Base-by-base conservation (phyloP, 2,888 invertebrate genomes). In the Tinea trinotella region DNA sequence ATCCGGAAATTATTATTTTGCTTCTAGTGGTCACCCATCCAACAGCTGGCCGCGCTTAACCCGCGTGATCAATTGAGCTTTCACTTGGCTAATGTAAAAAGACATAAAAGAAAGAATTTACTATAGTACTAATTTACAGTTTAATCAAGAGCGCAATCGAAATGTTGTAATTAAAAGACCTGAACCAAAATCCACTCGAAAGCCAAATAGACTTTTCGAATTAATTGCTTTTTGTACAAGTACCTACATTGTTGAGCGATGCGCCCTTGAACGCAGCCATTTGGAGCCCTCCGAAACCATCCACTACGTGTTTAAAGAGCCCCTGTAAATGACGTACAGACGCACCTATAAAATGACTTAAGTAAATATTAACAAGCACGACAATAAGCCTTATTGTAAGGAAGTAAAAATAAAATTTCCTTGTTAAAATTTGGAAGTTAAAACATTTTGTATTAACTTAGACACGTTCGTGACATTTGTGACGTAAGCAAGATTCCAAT, bases 221-320 rank as follows among this genome's bases (percentile, higher is more conserved):
- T n/a, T 40, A 40, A 40, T 40, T 40, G 40, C 13, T 40, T 40
- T 12, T 40, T 2, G 40, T 40, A 15, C 7, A 13, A 12, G 30
- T 30, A 30, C n/a, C 24, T 9, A n/a, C 30, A n/a, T 30, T 30
- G 15, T 40, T 40, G 40, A 40, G 13, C 40, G 40, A 40, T 40
- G 15, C 40, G 40, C 40, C 40, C 40, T 40, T 40, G 40, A 40
- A 40, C 40, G 40, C 13, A 7, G 7, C 30, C 40, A 40, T 40
- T 40, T 40, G 40, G 24, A 6, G 15, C 40, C 40, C 40, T 15
- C 15, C n/a, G 40, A 40, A 40, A 40, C 40, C 40, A 40, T 15
- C 40, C 9, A 30, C 7, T 30, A 30, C 30, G 30, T 30, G 30
- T 30, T 30, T n/a, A 30, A 30, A 30, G n/a, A 2, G n/a, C 7